Evolutionary conservation across 2,888 invertebrate species (phyloP), one percentile per base, ranked within the genome.

Genomic region (Cloeon dipterum): DNA sequence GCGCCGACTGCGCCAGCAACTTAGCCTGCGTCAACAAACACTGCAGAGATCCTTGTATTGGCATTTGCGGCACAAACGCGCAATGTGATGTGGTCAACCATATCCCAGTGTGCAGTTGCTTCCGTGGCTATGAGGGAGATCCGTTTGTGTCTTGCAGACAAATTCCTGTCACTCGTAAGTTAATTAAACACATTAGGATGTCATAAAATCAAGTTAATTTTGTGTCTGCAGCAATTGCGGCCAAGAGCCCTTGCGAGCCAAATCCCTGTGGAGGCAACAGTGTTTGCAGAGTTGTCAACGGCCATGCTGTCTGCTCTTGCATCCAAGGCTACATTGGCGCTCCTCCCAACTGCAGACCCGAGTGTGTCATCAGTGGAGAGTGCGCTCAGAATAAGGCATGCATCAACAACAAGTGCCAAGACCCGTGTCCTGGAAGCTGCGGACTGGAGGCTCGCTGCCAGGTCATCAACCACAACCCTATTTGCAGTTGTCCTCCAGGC

Each of bases 41-140:
- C 51, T 86, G 86, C 46, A 65, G 82, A 46, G 75, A 85, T 58
- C 85, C 85, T 5, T 88, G 85, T 49, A 73, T 70, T 42, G 82
- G 83, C 38, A 65, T 79, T 36, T 88, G 88, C 50, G 86, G 85
- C 4, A 54, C 69, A 1, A 81, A 82, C 48, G 79, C 86, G 7
- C 74, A 79, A 54, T 88, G 88, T 50, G 63, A 65, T 21, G 82
- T 83, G 0, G 69, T 73, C 3, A 81, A 79, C 50, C 86, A 88
- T 49, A 63, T 82, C 40, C 83, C 86, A 14, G 68, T 74, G 5
- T 88, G 88, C 51, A 69, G 74, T 26, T 88, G 88, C 48, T 58
- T 68, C 20, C 65, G 63, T 42, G 81, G 81, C 20, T 75, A 70
- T 47, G 68, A 71, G 44, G 86, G 86, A 8, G 79, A 86, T 66